A percentile compares a stretch with the other conserved stretches of the same genome.
phyloP scores from a whole-genome alignment of 2,797 vertebrate species.

The Myotis pilosus region DNA sequence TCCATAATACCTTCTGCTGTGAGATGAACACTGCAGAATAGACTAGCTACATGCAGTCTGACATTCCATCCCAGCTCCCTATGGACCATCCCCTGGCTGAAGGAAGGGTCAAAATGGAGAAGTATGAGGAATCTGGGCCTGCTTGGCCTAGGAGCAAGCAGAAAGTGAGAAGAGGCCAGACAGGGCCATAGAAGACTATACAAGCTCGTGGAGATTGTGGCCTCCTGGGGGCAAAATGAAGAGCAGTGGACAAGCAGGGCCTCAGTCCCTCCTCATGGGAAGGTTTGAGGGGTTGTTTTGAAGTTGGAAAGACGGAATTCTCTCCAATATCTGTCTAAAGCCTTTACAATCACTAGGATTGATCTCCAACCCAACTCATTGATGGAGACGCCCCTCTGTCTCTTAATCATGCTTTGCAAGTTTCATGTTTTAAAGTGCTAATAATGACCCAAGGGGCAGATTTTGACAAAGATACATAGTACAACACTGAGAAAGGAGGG shows the following conservation, averaged over 20 bases:
- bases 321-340: not conserved
- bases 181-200: not conserved
- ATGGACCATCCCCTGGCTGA: not conserved
- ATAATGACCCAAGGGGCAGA: not conserved
- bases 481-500: not conserved
- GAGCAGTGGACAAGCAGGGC: not conserved
- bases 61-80: not conserved
- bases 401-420: not conserved
- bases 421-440: not conserved
- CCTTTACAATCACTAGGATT: not conserved
- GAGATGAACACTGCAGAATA: fast-evolving
- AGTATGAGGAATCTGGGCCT: not conserved
- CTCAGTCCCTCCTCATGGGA: not conserved
- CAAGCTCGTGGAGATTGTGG: not conserved
- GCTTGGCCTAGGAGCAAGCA: not conserved
- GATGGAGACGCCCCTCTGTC: not conserved
- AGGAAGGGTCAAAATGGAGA: not conserved
- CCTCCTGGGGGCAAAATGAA: not conserved
- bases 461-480: not conserved
- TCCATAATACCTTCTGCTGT: fast-evolving
- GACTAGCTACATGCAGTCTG: not conserved
- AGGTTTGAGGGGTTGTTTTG: not conserved
- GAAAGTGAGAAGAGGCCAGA: not conserved
- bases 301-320: not conserved
- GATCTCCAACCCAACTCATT: not conserved